Evolutionary conservation across 2,797 vertebrate genomes (phyloP).

Genomic region (Gambelia wislizenii): DNA sequence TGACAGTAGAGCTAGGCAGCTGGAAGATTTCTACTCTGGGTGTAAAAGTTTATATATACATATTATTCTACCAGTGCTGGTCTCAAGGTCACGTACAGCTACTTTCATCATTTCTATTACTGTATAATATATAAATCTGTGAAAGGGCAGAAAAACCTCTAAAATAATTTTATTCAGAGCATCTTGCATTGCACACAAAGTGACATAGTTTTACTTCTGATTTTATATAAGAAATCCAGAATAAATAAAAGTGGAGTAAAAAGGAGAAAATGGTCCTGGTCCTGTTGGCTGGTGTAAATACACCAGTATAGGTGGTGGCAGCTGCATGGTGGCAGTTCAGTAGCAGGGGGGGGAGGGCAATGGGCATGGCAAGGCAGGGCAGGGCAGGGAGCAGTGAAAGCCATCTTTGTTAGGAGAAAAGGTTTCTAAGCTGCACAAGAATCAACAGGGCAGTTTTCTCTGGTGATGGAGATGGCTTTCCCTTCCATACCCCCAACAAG

Average conservation of each 20-base stretch:
- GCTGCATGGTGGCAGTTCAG: too few relatives aligned
- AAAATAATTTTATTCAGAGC: not conserved
- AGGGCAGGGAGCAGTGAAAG: too few relatives aligned
- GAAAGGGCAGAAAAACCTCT: not conserved
- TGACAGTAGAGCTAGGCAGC: not conserved
- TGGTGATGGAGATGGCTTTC: too few relatives aligned
- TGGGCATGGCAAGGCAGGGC: too few relatives aligned
- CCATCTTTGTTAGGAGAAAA: too few relatives aligned
- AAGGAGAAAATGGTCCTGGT: not conserved
- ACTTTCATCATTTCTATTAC: constrained; percentile 22
- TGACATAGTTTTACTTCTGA: not conserved
- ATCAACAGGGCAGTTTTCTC: too few relatives aligned
- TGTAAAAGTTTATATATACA: constrained; percentile 14
- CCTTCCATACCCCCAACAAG: too few relatives aligned
- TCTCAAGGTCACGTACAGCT: constrained; percentile 8
- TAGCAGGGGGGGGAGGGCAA: too few relatives aligned
- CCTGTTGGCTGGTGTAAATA: not conserved
- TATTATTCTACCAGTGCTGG: constrained; percentile 11
- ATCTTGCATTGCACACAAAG: not conserved
- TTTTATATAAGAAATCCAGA: not conserved
- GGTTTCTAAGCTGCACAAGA: too few relatives aligned
- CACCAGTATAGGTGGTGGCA: too few relatives aligned
- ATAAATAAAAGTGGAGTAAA: not conserved
- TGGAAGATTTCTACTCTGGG: constrained; percentile 4
- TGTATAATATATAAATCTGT: constrained; percentile 5